These are phyloP conservation scores for Allobates femoralis DNA, from an alignment of 2,797 vertebrate species.

Conservation along the genomic window DNA sequence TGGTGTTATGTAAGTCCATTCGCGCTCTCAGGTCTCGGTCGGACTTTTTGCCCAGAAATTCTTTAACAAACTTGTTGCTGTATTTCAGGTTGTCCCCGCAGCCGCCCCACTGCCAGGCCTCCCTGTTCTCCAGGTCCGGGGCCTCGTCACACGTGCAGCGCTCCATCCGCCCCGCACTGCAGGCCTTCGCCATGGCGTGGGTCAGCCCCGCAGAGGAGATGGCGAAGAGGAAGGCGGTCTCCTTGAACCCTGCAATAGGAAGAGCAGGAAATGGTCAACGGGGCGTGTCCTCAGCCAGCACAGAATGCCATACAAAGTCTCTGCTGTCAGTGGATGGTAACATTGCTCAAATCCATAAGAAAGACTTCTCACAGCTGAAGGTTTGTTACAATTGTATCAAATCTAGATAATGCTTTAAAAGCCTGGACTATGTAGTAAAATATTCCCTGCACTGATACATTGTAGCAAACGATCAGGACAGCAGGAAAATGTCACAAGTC, in stretches of 20 bases:
- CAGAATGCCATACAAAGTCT: too few relatives aligned
- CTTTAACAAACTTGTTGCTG: constrained; percentile 98
- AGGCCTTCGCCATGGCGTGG: constrained; percentile 94
- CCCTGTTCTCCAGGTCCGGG: constrained; percentile 94
- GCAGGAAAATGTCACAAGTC: too few relatives aligned
- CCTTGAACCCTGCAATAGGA: constrained; percentile 87
- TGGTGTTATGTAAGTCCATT: constrained; percentile 97
- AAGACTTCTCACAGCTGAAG: not conserved
- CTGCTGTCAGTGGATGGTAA: not conserved
- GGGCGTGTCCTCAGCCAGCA: not conserved
- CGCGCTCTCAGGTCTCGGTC: constrained; percentile 94
- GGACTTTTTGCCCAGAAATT: constrained; percentile 94
- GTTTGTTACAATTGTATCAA: not conserved
- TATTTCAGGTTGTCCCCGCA: constrained; percentile 98
- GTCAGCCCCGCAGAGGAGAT: constrained; percentile 95
- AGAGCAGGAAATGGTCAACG: not conserved
- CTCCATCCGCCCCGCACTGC: constrained; percentile 96
- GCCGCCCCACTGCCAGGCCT: constrained; percentile 99
- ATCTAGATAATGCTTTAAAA: too few relatives aligned
- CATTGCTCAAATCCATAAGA: too few relatives aligned
- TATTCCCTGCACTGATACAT: too few relatives aligned
- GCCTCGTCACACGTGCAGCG: constrained; percentile 98
- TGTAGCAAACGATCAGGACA: too few relatives aligned
- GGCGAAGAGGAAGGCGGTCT: constrained; percentile 94
- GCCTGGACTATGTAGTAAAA: too few relatives aligned